Evolutionary conservation across 2,113 vertebrate species (phyloP).

Genomic region (Helogale parvula): DNA sequence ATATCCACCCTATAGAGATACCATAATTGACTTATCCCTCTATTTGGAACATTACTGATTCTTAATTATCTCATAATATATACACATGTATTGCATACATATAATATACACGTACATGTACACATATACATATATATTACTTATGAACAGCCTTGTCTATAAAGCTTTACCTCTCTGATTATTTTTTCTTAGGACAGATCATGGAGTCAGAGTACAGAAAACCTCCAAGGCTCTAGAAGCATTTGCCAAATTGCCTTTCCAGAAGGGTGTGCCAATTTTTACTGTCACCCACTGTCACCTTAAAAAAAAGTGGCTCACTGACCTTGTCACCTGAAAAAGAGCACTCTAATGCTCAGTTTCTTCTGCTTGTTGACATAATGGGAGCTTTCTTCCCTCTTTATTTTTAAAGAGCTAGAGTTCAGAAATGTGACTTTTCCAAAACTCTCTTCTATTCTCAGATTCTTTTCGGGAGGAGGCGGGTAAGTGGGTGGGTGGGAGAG

Average conservation of each 20-base stretch:
- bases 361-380: not conserved
- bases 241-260: not conserved
- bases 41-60: not conserved
- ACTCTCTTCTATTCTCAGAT: not conserved
- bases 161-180: not conserved
- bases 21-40: not conserved
- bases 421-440: not conserved
- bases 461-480: not conserved
- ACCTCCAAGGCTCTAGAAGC: not conserved
- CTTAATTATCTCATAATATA: not conserved
- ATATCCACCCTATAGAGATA: not conserved
- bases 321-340: not conserved
- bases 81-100: not conserved
- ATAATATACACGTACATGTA: too few species aligned
- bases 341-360: not conserved
- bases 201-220: not conserved
- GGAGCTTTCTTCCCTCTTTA: not conserved
- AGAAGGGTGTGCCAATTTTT: not conserved
- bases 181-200: not conserved
- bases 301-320: too few species aligned
- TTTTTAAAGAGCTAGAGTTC: not conserved
- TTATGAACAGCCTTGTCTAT: not conserved
- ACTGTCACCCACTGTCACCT: not conserved
- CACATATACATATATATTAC: not conserved
- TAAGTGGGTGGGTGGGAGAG: accelerated